Conservation (phyloP, 2,113 vertebrate species). For the Gnathonemus echidnorhynchus region DNA sequence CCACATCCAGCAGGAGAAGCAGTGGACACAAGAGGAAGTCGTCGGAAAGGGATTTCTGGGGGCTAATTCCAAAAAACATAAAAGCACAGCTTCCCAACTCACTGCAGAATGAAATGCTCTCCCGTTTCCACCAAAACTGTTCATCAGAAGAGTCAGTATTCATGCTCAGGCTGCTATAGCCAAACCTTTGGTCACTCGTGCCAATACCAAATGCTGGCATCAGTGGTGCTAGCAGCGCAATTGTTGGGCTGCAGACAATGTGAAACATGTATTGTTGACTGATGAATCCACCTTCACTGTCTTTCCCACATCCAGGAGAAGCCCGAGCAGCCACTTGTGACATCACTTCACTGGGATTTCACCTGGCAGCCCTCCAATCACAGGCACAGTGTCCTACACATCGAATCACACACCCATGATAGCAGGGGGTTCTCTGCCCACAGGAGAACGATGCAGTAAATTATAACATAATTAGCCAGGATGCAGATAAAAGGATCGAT, state of each 20-base stretch:
- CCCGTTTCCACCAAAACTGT: not conserved
- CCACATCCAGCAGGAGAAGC: not conserved
- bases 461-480: not conserved
- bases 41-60: not conserved
- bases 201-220: not conserved
- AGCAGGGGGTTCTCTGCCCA: not conserved
- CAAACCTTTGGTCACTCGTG: not conserved
- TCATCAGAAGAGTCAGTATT: not conserved
- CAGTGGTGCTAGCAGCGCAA: not conserved
- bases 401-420: not conserved
- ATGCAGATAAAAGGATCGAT: not conserved
- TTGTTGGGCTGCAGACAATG: not conserved
- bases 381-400: not conserved
- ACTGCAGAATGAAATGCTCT: not conserved
- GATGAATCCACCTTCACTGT: not conserved
- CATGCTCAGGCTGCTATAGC: not conserved
- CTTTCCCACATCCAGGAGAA: not conserved
- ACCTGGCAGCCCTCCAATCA: not conserved
- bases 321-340: not conserved
- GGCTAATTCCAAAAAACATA: not conserved
- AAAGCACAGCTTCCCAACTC: not conserved
- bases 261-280: not conserved
- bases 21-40: not conserved
- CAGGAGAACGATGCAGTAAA: not conserved
- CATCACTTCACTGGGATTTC: not conserved